Evolutionary conservation across 2,888 invertebrate species (phyloP), one percentile per base, ranked within the genome.

Genomic region (Acrobasis repandana): DNA sequence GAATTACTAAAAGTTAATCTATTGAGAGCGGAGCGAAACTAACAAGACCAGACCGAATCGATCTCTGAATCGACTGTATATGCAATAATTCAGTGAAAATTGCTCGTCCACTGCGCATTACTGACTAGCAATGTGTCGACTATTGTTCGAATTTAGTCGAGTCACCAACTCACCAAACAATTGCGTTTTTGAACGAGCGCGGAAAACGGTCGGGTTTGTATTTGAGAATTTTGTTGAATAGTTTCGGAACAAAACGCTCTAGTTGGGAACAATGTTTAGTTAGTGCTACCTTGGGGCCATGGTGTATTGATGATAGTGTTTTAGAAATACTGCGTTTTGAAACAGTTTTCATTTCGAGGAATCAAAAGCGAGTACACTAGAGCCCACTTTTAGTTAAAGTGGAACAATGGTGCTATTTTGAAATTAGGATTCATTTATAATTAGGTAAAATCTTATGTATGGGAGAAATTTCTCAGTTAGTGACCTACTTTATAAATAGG

Each of bases 1-100:
- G 28, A 28, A 8, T 28, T 5, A 28, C 28, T 28, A 28, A 28
- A 28, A 28, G 28, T 5, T 28, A 28, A 28, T 6, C 28, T n/a
- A n/a, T n/a, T n/a, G n/a, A n/a, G n/a, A n/a, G n/a, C 33, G 34
- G 43, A 43, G 43, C 47, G 9, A 56, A 60, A 18, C 36, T 68
- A 66, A 59, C 64, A 59, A 74, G 63, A 64, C 71, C 71, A 75
- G 74, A 67, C 69, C 71, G 73, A 79, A 66, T 63, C 63, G 61
- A 69, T 70, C 75, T 68, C 63, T 62, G 66, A 70, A 70, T 75
- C 68, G 71, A 74, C 67, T 73, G 28, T 28, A 70, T 76, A 74
- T 74, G 80, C 80, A 79, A 81, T 82, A 82, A 82, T 77, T 83
- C 81, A 81, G 77, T 65, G 74, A 73, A 78, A 80, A 82, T 78